phyloP scores from a whole-genome alignment of 2,113 vertebrate species.

The Podarcis cretensis region DNA sequence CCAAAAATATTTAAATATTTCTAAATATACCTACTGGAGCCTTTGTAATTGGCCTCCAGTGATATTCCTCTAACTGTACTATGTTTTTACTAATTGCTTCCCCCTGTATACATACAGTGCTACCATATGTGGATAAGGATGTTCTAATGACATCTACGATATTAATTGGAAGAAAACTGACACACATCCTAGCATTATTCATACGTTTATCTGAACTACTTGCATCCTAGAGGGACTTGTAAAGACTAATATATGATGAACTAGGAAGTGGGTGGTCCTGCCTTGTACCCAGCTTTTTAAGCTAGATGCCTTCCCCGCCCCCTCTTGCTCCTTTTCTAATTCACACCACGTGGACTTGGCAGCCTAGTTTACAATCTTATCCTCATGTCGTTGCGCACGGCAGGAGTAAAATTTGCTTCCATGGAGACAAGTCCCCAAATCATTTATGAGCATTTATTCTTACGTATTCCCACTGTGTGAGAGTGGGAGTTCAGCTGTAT shows the following conservation, averaged over 20 bases:
- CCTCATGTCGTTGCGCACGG: neutral
- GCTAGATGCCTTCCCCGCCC: neutral
- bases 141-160: neutral
- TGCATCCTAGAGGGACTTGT: neutral
- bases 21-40: neutral
- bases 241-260: neutral
- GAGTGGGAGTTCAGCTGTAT: conserved; percentile 2
- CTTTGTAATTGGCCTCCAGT: neutral
- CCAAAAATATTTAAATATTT: neutral
- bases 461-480: neutral
- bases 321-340: neutral
- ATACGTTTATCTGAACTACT: neutral
- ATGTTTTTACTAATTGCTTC: neutral
- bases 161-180: neutral
- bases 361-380: neutral
- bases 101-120: neutral
- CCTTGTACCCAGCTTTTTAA: neutral
- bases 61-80: neutral
- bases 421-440: conserved; percentile 22
- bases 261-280: neutral
- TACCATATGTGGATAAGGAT: neutral
- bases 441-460: conserved; percentile 33
- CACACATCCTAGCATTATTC: neutral
- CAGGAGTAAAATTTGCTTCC: conserved; percentile 31
- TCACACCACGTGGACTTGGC: neutral